Evolutionary conservation across 2,888 invertebrate species (phyloP).

Genomic region (Chrysopilus asiliformis): DNA sequence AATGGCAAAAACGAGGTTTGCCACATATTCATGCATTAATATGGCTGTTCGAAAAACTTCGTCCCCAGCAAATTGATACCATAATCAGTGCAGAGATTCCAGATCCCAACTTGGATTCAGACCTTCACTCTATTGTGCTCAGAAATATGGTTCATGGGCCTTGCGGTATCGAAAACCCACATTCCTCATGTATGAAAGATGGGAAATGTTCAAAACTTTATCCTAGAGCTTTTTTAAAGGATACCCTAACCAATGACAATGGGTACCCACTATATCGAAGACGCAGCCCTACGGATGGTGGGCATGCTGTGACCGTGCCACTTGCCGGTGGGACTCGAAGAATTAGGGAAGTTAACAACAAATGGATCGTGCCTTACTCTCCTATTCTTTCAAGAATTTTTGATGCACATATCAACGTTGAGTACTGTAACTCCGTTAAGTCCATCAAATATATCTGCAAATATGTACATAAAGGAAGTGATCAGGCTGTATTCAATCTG

Average conservation of each 20-base stretch:
- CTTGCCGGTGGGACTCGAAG: constrained; percentile 8
- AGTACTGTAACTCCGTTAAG: constrained; percentile 32
- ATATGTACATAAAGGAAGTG: constrained; percentile 33
- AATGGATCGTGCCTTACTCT: constrained; percentile 28
- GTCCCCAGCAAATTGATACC: constrained; percentile 16
- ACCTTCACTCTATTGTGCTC: constrained; percentile 19
- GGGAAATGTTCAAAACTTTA: constrained; percentile 25
- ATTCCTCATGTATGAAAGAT: constrained; percentile 29
- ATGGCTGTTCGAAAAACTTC: constrained; percentile 15
- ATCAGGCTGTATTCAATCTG: constrained; percentile 27
- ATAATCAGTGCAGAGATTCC: constrained; percentile 18
- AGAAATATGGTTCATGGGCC: constrained; percentile 26
- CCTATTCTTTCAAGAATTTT: constrained; percentile 22
- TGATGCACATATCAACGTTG: constrained; percentile 30
- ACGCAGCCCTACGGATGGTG: constrained; percentile 22
- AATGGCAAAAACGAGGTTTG: too few relatives aligned
- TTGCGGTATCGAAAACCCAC: constrained; percentile 24
- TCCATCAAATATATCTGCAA: constrained; percentile 32
- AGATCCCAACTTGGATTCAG: too few relatives aligned
- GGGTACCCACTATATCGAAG: constrained; percentile 24
- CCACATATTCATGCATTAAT: too few relatives aligned
- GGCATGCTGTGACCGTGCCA: constrained; percentile 8
- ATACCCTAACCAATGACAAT: constrained; percentile 22
- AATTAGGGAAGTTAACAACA: constrained; percentile 21
- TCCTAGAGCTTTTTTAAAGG: constrained; percentile 17